Conservation (phyloP, 2,888 invertebrate species). For the Lingula anatina region DNA sequence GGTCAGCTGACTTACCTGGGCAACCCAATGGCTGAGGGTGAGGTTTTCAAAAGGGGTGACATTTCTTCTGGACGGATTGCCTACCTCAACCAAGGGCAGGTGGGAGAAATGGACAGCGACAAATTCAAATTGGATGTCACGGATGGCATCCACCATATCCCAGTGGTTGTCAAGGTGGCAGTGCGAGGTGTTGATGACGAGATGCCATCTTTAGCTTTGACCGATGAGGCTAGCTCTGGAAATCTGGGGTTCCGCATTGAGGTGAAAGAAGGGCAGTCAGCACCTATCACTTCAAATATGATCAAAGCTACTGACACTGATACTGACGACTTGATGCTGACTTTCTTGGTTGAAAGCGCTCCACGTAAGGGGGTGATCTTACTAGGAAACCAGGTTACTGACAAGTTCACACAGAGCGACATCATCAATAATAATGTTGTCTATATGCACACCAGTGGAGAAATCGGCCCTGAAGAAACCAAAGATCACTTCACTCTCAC, state of each 20-base stretch:
- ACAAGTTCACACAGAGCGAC: constrained; percentile 43
- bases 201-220: constrained; percentile 24
- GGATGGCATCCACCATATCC: constrained; percentile 48
- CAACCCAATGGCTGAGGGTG: constrained; percentile 24
- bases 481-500: constrained; percentile 40
- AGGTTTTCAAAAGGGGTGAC: constrained; percentile 37
- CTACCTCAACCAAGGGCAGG: constrained; percentile 38
- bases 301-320: constrained; percentile 38
- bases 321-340: constrained; percentile 33
- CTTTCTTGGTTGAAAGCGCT: constrained; percentile 29
- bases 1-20: constrained; percentile 34
- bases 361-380: constrained; percentile 35
- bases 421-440: constrained; percentile 27
- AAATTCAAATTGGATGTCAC: constrained; percentile 42
- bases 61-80: constrained; percentile 31
- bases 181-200: constrained; percentile 43
- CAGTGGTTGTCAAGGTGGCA: constrained; percentile 33
- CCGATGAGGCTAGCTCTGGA: constrained; percentile 18
- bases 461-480: constrained; percentile 31
- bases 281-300: constrained; percentile 21
- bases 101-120: constrained; percentile 39
- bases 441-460: constrained; percentile 43
- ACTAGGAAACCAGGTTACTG: constrained; percentile 22
- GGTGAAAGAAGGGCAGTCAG: constrained; percentile 33
- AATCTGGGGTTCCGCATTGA: constrained; percentile 26